These are phyloP conservation scores for Myotis lucifugus DNA, from an alignment of 2,113 vertebrate species.

Conservation along the genomic window DNA sequence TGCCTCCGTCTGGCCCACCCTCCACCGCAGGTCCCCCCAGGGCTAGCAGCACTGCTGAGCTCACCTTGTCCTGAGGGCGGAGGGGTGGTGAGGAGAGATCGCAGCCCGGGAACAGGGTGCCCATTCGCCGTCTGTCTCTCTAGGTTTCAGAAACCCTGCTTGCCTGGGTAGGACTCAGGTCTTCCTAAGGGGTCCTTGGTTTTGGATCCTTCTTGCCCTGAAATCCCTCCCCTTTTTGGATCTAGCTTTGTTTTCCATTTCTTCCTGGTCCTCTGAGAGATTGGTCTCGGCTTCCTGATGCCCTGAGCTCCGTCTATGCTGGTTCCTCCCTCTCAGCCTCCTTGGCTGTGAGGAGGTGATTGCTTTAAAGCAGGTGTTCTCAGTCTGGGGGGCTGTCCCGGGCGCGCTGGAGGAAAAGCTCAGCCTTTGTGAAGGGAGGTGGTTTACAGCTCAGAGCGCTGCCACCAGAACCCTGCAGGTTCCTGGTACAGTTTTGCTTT, in stretches of 20 bases:
- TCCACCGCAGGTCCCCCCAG: neutral
- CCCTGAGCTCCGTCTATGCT: neutral
- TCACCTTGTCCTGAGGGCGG: accelerated
- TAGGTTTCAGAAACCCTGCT: neutral
- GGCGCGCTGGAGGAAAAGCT: too few species aligned
- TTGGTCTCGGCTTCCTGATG: accelerated
- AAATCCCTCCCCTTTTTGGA: neutral
- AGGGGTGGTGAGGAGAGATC: neutral
- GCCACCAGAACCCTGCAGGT: neutral
- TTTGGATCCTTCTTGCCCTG: neutral
- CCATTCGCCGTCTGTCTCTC: neutral
- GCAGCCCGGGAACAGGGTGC: accelerated
- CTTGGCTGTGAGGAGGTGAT: neutral
- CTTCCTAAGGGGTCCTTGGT: neutral
- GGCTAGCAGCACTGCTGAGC: too few species aligned
- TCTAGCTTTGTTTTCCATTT: neutral
- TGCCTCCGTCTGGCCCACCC: neutral
- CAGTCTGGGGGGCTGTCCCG: neutral
- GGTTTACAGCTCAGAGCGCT: too few species aligned
- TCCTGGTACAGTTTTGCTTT: neutral
- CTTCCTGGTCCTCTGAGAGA: neutral
- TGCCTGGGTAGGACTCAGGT: neutral
- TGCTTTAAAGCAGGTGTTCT: neutral
- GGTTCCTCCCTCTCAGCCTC: neutral
- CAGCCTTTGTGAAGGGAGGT: too few species aligned